Conservation (phyloP, 2,888 invertebrate species). For the Argyresthia goedartella region DNA sequence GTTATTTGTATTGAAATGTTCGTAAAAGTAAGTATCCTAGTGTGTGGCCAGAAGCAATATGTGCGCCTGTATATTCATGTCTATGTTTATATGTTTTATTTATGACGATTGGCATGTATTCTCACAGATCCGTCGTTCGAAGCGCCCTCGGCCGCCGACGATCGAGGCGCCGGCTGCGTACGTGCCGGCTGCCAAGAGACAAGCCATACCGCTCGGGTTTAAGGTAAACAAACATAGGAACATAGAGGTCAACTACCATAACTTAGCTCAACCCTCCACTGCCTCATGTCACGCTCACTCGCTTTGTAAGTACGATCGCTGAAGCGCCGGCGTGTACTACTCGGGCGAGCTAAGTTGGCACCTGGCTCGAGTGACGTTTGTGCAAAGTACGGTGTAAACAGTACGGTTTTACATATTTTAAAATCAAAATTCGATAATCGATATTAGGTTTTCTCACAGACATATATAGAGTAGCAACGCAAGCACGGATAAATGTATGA, state of each 20-base stretch:
- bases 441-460: background rate
- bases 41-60: too few species aligned
- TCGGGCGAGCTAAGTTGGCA: too few species aligned
- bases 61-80: too few species aligned
- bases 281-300: too few species aligned
- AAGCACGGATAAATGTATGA: too few species aligned
- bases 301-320: too few species aligned
- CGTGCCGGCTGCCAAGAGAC: background rate
- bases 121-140: background rate
- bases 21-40: background rate
- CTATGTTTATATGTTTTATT: too few species aligned
- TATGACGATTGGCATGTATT: too few species aligned
- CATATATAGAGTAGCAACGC: too few species aligned
- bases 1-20: background rate
- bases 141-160: background rate
- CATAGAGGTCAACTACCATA: background rate
- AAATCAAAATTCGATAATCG: background rate
- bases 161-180: background rate
- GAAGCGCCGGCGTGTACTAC: too few species aligned
- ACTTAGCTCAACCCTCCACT: background rate
- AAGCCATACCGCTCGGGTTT: background rate
- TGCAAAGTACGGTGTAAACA: too few species aligned
- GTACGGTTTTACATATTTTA: background rate
- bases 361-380: too few species aligned
- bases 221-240: background rate